Evolutionary conservation across 2,797 vertebrate species (phyloP).

Genomic region (Falco novaeseelandiae): DNA sequence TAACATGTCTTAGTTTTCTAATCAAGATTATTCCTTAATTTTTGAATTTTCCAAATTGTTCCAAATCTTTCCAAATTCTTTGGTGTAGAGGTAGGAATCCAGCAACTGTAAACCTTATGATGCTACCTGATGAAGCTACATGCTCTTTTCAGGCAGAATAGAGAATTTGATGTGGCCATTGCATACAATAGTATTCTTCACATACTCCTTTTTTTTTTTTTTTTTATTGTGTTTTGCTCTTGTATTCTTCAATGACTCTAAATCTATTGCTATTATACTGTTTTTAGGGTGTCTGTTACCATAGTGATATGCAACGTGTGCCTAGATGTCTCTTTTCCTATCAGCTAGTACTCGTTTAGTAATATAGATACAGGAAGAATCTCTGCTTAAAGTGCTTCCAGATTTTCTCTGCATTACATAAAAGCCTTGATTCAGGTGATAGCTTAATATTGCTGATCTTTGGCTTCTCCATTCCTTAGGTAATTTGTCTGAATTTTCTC

Average conservation of each 20-base stretch:
- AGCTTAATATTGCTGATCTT: not conserved
- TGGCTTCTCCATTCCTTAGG: not conserved
- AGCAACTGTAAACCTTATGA: not conserved
- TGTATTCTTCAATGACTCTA: not conserved
- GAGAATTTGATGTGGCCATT: not conserved
- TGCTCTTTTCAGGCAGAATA: not conserved
- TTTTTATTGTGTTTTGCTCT: not conserved
- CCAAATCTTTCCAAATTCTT: not conserved
- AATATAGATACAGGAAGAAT: not conserved
- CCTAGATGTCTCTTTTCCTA: not conserved
- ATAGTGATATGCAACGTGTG: not conserved
- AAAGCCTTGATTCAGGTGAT: not conserved
- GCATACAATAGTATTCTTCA: not conserved
- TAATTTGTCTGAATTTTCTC: not conserved
- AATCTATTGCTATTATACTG: not conserved
- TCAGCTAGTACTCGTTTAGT: not conserved
- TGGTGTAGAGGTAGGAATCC: not conserved
- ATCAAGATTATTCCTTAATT: not conserved
- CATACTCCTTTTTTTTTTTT: not conserved
- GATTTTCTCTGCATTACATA: not conserved
- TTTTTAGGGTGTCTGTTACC: not conserved
- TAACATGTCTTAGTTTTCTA: not conserved
- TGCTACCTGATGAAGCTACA: not conserved
- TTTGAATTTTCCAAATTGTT: not conserved
- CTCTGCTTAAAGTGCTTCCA: not conserved